Evolutionary conservation across 2,113 vertebrate species (phyloP), one percentile per base, ranked within the genome.

Genomic region (Eurystomus gularis): DNA sequence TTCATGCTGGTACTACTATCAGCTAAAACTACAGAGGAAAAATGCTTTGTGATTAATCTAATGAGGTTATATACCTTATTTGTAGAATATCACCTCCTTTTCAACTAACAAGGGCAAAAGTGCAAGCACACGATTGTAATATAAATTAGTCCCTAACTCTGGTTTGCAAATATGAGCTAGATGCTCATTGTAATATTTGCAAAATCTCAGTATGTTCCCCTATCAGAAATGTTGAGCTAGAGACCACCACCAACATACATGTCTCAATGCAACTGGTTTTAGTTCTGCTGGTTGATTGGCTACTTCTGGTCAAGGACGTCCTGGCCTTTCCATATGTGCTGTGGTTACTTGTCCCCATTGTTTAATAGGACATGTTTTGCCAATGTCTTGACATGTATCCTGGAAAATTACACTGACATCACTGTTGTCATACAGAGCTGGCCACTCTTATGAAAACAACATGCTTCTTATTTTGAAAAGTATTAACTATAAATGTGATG

Each of bases 31-130:
- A 60, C 17, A 37, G 26, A 28, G 10, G 1, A 6, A 52, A 71
- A 85, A 76, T 19, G 15, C 8, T 55, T 58, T 57, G 24, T 86
- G 49, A 73, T 84, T 83, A 85, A 60, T 70, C 31, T 90, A 86
- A 91, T 81, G 57, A 83, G 66, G 21, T 48, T 87, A 51, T 49
- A 58, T 52, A n/a, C 15, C 11, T 94, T 78, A 62, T 77, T 72
- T 75, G 62, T 92, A 95, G 64, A 84, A 26, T 79, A 81, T 62
- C 29, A 42, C 31, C 61, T 88, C 48, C 20, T 82, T 96, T 90
- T 80, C n/a, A 73, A 49, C 19, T 81, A 82, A 73, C 78, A 84
- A 93, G 51, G 54, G 39, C n/a, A 77, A 84, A 96, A 96, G 73
- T 88, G 46, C 35, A 83, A 89, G 57, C 17, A 70, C 35, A 26